Evolutionary conservation across 1,140 invertebrate genomes (phyloP), one percentile per base, ranked within the genome.

Genomic region (Aphaenogaster ashmeadi): DNA sequence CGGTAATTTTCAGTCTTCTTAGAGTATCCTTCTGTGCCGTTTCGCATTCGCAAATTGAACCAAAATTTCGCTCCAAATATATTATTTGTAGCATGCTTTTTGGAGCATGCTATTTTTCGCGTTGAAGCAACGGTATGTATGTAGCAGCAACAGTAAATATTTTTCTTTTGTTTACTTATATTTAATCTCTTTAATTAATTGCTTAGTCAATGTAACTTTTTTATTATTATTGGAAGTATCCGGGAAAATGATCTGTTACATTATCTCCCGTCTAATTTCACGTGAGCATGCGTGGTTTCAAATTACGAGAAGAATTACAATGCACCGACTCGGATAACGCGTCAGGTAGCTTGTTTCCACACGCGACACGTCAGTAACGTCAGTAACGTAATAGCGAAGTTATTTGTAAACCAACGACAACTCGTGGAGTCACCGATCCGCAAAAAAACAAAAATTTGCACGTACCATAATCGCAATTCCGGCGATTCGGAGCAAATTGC

Each of bases 381-480:
- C 21, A 27, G 21, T 27, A 27, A 27, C 27, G 21, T n/a, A 33
- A 62, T 78, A n/a, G 36, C 41, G 1, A 15, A 41, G 3, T 36
- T n/a, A 52, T 47, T 79, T 36, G 6, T 33, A 33, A 64, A 41
- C 44, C 9, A 47, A 62, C 3, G n/a, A 74, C 3, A 1, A 8
- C 15, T 38, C 41, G 36, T 21, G 8, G 18, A 11, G n/a, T n/a
- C 27, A 33, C 13, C 18, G 18, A 44, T 9, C n/a, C 64, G 64
- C 64, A 38, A 33, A 13, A 27, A 71, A 58, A 8, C 15, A 27
- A 72, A 27, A 33, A 56, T 18, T 54, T 54, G 27, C 9, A 56
- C 64, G 36, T 84, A 84, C 67, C 80, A 74, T 83, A 74, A 74
- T 60, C 13, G 21, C 13, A 15, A n/a, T 72, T 52, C 47, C 6